Evolutionary conservation across 2,797 vertebrate genomes (phyloP).

Genomic region (Craterocephalus amniculus): DNA sequence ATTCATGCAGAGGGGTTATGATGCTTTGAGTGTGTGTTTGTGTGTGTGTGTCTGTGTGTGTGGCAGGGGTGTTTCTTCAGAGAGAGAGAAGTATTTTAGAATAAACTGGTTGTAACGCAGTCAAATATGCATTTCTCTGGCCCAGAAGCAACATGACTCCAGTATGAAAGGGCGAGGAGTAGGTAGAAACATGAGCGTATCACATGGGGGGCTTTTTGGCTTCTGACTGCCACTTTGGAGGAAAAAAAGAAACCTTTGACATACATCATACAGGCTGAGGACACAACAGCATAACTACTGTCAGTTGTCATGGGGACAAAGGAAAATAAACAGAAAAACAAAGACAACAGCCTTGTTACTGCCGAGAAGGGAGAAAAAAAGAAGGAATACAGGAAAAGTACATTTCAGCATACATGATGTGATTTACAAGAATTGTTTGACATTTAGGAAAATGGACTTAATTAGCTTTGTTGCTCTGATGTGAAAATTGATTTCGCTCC

Average conservation of each 20-base stretch:
- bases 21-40: slow-evolving; percentile 29
- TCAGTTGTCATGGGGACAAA: slow-evolving; percentile 60
- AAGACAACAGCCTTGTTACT: slow-evolving; percentile 33
- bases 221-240: slow-evolving; percentile 45
- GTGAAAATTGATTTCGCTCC: background rate
- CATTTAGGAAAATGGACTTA: background rate
- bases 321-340: slow-evolving; percentile 51
- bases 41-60: slow-evolving; percentile 21
- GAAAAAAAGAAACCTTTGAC: slow-evolving; percentile 24
- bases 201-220: slow-evolving; percentile 40
- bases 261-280: slow-evolving; percentile 37
- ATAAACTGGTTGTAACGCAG: slow-evolving; percentile 60
- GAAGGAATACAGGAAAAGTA: background rate
- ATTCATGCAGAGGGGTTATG: slow-evolving; percentile 63
- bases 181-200: slow-evolving; percentile 55
- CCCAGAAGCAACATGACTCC: slow-evolving; percentile 60
- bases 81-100: slow-evolving; percentile 45
- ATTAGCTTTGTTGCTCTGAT: slow-evolving; percentile 8
- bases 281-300: slow-evolving; percentile 26
- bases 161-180: slow-evolving; percentile 58
- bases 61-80: slow-evolving; percentile 35
- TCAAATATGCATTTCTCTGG: slow-evolving; percentile 69
- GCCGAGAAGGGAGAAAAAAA: background rate
- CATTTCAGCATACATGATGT: background rate
- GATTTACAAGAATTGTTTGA: slow-evolving; percentile 4